Evolutionary conservation across 2,113 vertebrate species (phyloP).

Genomic region (Zapornia atra): DNA sequence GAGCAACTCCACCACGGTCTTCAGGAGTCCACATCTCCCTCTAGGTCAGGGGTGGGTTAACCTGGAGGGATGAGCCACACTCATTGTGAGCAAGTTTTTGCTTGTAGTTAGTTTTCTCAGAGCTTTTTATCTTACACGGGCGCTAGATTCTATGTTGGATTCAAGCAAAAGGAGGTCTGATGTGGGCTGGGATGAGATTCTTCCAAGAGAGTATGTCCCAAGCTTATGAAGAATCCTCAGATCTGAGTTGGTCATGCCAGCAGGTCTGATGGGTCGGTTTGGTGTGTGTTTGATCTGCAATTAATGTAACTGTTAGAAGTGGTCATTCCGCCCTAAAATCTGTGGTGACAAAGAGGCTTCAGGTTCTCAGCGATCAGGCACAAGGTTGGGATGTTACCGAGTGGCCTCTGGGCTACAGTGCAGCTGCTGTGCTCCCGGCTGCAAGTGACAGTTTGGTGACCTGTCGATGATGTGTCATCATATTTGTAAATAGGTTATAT

Average conservation of each 20-base stretch:
- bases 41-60: not conserved
- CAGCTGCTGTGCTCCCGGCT: not conserved
- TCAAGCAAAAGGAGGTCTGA: not conserved
- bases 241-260: not conserved
- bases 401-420: not conserved
- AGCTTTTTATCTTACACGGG: not conserved
- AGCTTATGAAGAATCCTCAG: not conserved
- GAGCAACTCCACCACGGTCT: not conserved
- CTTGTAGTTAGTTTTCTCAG: not conserved
- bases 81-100: rapidly evolving
- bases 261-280: rapidly evolving
- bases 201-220: not conserved
- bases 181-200: not conserved
- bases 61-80: not conserved
- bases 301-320: not conserved
- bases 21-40: not conserved
- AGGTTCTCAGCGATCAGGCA: not conserved
- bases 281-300: not conserved
- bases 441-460: not conserved
- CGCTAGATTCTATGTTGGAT: not conserved
- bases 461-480: not conserved
- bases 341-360: not conserved
- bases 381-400: not conserved
- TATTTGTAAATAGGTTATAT: not conserved
- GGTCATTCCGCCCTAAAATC: not conserved